phyloP scores from a whole-genome alignment of 2,888 invertebrate genomes.

The Drosophila histrio region DNA sequence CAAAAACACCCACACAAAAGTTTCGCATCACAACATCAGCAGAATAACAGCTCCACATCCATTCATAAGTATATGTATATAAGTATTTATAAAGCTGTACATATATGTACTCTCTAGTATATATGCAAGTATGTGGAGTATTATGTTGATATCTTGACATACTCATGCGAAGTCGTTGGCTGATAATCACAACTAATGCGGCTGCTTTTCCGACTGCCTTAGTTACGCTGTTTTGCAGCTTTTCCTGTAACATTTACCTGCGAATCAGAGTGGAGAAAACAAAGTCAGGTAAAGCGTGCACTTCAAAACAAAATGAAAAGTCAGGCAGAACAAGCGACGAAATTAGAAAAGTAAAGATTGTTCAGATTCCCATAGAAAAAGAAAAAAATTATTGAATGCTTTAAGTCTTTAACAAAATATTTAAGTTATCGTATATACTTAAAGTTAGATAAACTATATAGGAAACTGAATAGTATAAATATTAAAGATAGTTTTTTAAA shows the following conservation, averaged over 20 bases:
- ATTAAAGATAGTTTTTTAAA: background rate
- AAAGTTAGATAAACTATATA: background rate
- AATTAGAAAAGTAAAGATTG: conserved; percentile 32
- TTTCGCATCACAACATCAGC: conserved; percentile 26
- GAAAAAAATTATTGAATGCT: background rate
- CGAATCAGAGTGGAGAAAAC: background rate
- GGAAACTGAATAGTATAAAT: background rate
- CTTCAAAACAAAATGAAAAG: conserved; percentile 3
- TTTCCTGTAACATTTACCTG: conserved; percentile 18
- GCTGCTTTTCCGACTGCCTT: conserved; percentile 56
- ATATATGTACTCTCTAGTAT: background rate
- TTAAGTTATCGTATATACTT: background rate
- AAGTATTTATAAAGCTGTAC: background rate
- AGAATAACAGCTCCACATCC: conserved; percentile 24
- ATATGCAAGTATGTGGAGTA: conserved; percentile 7
- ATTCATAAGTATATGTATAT: background rate
- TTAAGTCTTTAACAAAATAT: background rate
- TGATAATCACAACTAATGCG: conserved; percentile 77
- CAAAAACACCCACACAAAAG: conserved; percentile 62
- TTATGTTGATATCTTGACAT: conserved; percentile 29
- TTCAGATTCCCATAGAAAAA: background rate
- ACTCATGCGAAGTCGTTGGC: conserved; percentile 46
- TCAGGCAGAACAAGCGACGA: conserved; percentile 13
- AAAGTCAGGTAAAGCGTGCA: conserved; percentile 1
- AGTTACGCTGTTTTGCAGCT: conserved; percentile 48